Conservation (phyloP, 2,113 vertebrate species). For the Pterocles orientalis region DNA sequence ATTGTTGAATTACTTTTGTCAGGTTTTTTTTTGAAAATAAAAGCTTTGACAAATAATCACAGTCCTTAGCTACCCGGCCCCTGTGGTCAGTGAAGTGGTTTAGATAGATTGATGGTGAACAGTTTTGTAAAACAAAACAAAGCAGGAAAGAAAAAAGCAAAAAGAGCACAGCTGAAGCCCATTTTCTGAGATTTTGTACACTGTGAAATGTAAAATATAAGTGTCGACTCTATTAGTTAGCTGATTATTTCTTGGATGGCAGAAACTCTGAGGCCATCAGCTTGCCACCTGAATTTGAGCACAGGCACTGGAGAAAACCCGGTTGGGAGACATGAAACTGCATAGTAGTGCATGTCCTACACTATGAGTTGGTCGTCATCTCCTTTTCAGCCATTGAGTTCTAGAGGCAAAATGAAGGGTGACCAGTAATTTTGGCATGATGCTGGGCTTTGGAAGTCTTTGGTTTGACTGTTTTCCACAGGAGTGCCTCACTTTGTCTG, state of each 20-base stretch:
- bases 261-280: not conserved
- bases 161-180: not conserved
- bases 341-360: not conserved
- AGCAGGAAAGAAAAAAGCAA: not conserved
- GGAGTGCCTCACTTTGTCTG: not conserved
- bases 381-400: not conserved
- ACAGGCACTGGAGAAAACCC: not conserved
- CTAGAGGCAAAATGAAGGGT: not conserved
- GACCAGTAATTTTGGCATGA: not conserved
- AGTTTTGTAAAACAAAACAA: conserved; percentile 3
- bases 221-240: not conserved
- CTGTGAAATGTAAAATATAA: not conserved
- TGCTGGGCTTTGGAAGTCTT: not conserved
- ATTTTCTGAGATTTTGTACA: not conserved
- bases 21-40: not conserved
- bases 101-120: not conserved
- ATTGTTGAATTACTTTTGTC: conserved; percentile 42
- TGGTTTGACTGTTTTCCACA: not conserved
- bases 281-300: not conserved
- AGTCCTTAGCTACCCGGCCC: not conserved
- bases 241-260: not conserved
- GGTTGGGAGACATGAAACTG: not conserved
- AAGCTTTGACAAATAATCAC: conserved; percentile 40
- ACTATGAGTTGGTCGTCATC: not conserved
- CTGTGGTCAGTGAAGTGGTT: conserved; percentile 40